Evolutionary conservation across 2,888 invertebrate genomes (phyloP), one percentile per base, ranked within the genome.

Genomic region (Ectemnius lituratus): DNA sequence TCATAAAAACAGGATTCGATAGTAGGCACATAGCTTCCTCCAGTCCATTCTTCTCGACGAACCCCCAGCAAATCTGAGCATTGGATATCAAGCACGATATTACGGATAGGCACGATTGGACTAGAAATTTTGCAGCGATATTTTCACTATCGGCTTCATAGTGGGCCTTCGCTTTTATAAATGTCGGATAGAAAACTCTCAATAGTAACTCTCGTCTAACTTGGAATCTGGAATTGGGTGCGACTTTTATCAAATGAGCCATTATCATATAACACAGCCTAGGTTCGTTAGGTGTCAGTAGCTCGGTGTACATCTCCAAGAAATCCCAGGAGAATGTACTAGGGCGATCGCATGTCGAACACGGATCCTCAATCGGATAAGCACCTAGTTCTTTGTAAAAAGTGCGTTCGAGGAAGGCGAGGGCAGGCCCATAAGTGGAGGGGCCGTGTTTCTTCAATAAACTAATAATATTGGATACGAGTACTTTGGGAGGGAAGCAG

Each of bases 331-430:
- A 89, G 74, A 90, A 82, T 47, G 85, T 18, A 83, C 91, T 58
- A 2, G 84, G 79, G 8, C 84, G 84, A 45, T 75, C 81, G 73
- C 89, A 90, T 3, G 75, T 83, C 61, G 90, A 91, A 74, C 93
- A 93, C 49, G 90, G 90, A 8, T 87, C 86, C 2, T 81, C 74
- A 4, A 72, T 77, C 0, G 86, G 81, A 46, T 87, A 89, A 4
- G 93, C 93, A 0, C 94, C 94, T 18, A 94, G 85, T 80, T 94
- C 94, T 2, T 92, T 92, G 84, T 93, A 94, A 2, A 94, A 91
- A 0, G 93, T 92, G 61, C 92, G 92, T 80, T 94, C 94, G 14
- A 94, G 84, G 0, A 94, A 89, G 18, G 92, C 91, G 6, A 94
- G 91, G 13, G 93, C 92, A 0, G 86, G 86, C 0, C 67, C 80